Percentiles rank a stretch among this genome's conserved stretches.
phyloP scores from a whole-genome alignment of 2,797 vertebrate genomes.

The Agapornis canus region DNA sequence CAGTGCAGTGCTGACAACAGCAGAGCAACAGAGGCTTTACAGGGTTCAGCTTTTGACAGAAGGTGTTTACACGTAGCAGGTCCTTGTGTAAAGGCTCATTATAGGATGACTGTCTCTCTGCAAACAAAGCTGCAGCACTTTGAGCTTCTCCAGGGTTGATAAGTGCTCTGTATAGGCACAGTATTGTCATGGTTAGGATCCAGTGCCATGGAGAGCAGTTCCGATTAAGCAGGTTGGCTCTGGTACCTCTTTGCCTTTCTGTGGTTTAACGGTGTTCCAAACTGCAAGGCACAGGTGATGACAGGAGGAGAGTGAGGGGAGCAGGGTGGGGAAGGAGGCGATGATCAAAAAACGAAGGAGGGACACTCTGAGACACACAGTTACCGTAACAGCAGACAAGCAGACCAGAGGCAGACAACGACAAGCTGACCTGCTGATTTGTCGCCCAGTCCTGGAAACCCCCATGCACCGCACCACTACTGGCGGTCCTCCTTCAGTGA shows the following conservation, averaged over 20 bases:
- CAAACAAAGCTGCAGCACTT: not conserved
- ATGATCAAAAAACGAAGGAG: constrained; percentile 7
- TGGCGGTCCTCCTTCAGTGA: constrained; percentile 78
- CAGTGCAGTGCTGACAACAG: not conserved
- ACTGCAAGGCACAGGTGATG: constrained; percentile 46
- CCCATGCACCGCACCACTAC: constrained; percentile 56
- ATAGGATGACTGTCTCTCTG: not conserved
- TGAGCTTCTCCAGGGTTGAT: not conserved
- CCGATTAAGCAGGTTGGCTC: not conserved
- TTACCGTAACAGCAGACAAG: constrained; percentile 59
- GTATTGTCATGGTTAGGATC: not conserved
- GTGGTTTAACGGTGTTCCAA: not conserved
- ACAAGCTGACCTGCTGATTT: constrained; percentile 72
- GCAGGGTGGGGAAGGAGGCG: constrained; percentile 8
- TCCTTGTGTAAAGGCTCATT: not conserved
- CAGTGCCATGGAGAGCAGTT: not conserved
- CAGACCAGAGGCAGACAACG: constrained; percentile 62
- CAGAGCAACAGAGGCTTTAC: not conserved
- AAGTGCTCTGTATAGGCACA: not conserved
- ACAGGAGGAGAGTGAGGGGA: constrained; percentile 17
- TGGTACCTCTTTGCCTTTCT: not conserved
- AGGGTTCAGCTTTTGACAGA: not conserved
- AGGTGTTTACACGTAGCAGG: not conserved
- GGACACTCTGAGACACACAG: constrained; percentile 54
- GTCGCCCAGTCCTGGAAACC: constrained; percentile 68